Evolutionary conservation across 2,797 vertebrate species (phyloP), one percentile per base, ranked within the genome.

Genomic region (Chelon auratus): DNA sequence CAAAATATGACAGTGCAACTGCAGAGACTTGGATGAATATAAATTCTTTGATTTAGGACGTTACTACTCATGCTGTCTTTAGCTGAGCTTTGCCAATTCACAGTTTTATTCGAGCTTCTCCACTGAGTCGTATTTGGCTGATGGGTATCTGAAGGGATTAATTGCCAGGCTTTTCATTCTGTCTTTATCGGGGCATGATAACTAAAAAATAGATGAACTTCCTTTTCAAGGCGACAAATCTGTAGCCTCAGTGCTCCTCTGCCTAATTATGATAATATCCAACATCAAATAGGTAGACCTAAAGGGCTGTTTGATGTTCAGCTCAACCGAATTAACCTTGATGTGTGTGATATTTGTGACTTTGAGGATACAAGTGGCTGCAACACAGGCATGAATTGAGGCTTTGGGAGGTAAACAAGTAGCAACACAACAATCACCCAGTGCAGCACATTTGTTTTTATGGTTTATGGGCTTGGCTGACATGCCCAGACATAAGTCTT

Each of bases 131-230:
- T 22, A 55, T 75, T 80, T 63, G 57, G 57, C 77, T 77, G 52
- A 86, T 83, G 61, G 63, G 67, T 67, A 83, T 81, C 30, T 76
- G 13, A 77, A 65, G 20, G 60, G 64, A 89, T 85, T 89, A 71
- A 77, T 59, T 59, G 26, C 48, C 37, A 62, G 9, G 15, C 36
- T 72, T 69, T 69, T 56, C 15, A 26, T 37, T 67, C 33, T 36
- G 22, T 66, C 43, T 78, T 65, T 48, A 42, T 65, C 4, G 37
- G 20, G 6, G 8, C 36, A n/a, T 26, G 63, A 81, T 84, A 69
- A 77, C 30, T 9, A 85, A 78, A 79, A 65, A 61, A 59, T 39
- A 33, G 52, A 72, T 12, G 30, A 78, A 51, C 30, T 39, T 74
- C 11, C 33, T 53, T 60, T 67, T 81, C 45, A 66, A 72, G 54